These are phyloP conservation scores for Kradibia gibbosae DNA, from an alignment of 1,140 invertebrate genomes.

Conservation along the genomic window DNA sequence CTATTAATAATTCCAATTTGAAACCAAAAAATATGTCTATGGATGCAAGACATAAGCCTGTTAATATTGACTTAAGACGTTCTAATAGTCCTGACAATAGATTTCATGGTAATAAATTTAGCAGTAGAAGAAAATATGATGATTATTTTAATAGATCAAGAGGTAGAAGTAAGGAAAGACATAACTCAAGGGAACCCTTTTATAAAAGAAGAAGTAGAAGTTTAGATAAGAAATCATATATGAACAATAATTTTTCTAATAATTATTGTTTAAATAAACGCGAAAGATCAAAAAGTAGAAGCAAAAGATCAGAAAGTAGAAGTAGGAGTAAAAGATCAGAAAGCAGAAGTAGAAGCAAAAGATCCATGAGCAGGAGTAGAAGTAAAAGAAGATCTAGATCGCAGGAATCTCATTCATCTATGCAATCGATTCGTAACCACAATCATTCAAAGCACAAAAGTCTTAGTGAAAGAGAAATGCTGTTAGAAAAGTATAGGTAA, in stretches of 20 bases:
- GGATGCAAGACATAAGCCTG: conserved; percentile 15
- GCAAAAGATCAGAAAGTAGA: conserved; percentile 45
- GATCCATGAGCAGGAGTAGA: conserved; percentile 51
- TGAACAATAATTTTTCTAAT: conserved; percentile 39
- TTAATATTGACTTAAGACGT: conserved; percentile 30
- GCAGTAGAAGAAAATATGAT: conserved; percentile 52
- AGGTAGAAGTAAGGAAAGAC: conserved; percentile 39
- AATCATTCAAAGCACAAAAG: conserved; percentile 55
- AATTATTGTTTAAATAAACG: conserved; percentile 50
- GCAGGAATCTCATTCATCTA: conserved; percentile 55
- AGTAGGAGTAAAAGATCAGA: conserved; percentile 50
- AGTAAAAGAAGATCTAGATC: conserved; percentile 65
- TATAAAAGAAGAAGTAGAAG: conserved; percentile 48
- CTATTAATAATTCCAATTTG: conserved; percentile 32
- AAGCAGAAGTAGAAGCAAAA: conserved; percentile 58
- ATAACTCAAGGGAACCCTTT: conserved; percentile 34
- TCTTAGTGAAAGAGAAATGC: conserved; percentile 73
- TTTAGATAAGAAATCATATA: conserved; percentile 43
- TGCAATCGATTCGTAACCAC: conserved; percentile 49
- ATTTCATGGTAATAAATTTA: conserved; percentile 49
- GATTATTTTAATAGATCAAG: conserved; percentile 45
- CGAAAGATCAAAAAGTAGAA: conserved; percentile 52
- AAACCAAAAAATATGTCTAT: conserved; percentile 37
- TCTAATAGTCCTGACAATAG: conserved; percentile 48
- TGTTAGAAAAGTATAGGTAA: conserved; percentile 76